phyloP scores from a whole-genome alignment of 2,888 invertebrate genomes.

The Stenolophus ochropezus region DNA sequence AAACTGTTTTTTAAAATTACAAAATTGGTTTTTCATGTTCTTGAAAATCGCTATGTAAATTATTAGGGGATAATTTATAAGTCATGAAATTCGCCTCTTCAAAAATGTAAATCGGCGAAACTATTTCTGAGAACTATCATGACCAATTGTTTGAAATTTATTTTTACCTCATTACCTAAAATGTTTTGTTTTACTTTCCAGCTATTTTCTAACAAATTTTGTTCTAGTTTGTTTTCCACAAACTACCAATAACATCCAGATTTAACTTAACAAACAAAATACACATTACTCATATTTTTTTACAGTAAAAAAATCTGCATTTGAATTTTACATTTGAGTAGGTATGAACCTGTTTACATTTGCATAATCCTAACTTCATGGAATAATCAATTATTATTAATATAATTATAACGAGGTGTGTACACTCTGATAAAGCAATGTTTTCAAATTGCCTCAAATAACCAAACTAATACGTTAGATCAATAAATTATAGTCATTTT shows the following conservation, averaged over 20 bases:
- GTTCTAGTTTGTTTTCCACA: neutral
- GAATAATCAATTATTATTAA: neutral
- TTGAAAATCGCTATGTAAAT: neutral
- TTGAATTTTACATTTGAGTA: neutral
- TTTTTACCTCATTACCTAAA: neutral
- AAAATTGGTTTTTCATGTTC: neutral
- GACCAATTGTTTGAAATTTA: neutral
- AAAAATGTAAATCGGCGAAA: neutral
- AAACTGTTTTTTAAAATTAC: neutral
- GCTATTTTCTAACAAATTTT: neutral
- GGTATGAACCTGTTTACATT: neutral
- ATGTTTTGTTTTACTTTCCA: neutral
- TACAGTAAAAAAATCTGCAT: neutral
- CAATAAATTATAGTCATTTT: conserved; percentile 3
- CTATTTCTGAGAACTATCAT: neutral
- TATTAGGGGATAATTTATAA: neutral
- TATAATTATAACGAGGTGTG: neutral
- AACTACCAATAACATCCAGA: neutral
- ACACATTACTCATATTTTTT: neutral
- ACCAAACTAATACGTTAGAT: neutral
- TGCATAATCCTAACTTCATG: neutral
- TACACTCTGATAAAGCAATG: neutral
- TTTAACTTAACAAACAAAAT: neutral
- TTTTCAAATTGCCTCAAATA: conserved; percentile 4
- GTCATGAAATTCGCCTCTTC: neutral